Conservation (phyloP, 2,113 vertebrate species). For the Calidris pugnax region DNA sequence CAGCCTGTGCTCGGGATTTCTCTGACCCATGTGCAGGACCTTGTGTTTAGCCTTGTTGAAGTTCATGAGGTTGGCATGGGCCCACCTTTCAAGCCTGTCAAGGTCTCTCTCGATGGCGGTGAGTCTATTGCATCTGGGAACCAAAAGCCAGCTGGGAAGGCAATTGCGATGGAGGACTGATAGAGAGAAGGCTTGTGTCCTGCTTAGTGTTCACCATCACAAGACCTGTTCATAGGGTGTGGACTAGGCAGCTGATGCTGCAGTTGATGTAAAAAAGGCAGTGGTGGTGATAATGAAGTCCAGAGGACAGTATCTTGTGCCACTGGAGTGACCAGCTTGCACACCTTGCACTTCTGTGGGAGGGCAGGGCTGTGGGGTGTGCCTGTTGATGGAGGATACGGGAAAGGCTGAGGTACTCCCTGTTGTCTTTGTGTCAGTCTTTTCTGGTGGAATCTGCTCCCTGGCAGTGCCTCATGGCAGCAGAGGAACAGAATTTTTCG, state of each 20-base stretch:
- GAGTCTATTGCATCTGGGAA: background rate
- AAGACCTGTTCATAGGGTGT: accelerated
- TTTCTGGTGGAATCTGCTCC: background rate
- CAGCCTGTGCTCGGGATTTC: background rate
- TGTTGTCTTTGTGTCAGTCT: background rate
- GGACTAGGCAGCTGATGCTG: background rate
- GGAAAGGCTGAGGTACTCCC: background rate
- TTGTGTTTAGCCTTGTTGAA: background rate
- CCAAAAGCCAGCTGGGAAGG: background rate
- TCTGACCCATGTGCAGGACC: background rate
- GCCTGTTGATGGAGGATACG: background rate
- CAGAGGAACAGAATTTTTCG: background rate
- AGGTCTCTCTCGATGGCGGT: background rate
- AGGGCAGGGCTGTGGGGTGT: background rate
- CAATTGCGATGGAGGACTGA: accelerated
- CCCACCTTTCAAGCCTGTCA: background rate
- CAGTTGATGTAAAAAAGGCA: accelerated
- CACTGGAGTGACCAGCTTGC: background rate
- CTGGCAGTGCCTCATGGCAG: background rate
- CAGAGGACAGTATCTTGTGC: background rate
- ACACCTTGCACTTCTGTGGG: background rate
- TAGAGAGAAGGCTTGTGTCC: background rate
- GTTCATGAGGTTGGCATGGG: background rate
- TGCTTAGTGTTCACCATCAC: background rate
- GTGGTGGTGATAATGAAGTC: background rate